These are phyloP conservation scores for Passer domesticus DNA, from an alignment of 2,113 vertebrate species.

Conservation along the genomic window DNA sequence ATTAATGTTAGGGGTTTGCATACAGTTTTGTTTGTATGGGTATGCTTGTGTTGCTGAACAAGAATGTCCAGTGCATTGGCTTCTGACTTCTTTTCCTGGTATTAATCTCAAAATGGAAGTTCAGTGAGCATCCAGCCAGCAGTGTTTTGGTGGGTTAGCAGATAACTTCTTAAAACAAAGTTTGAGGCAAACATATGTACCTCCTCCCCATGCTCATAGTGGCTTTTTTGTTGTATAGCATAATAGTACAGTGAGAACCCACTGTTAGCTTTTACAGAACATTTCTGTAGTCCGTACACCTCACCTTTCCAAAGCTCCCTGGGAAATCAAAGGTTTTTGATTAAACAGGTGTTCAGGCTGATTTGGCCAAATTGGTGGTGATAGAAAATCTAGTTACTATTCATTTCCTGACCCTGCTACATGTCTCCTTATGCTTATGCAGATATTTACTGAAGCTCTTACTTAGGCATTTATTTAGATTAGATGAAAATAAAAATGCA, in stretches of 20 bases:
- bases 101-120: not conserved
- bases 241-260: not conserved
- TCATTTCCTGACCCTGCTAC: not conserved
- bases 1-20: not conserved
- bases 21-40: not conserved
- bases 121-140: not conserved
- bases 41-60: no score
- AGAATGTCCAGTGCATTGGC: no score
- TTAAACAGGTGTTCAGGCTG: not conserved
- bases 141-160: not conserved
- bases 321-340: not conserved
- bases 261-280: not conserved
- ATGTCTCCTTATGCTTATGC: not conserved
- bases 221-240: not conserved
- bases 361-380: not conserved
- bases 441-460: not conserved
- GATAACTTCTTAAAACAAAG: not conserved
- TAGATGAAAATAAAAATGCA: not conserved
- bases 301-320: not conserved
- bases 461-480: not conserved
- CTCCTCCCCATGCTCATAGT: not conserved
- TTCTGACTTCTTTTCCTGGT: not conserved
- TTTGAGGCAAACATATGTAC: not conserved
- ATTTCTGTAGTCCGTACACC: not conserved
- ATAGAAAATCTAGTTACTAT: not conserved